Evolutionary conservation across 2,797 vertebrate genomes (phyloP).

Genomic region (Enoplosus armatus): DNA sequence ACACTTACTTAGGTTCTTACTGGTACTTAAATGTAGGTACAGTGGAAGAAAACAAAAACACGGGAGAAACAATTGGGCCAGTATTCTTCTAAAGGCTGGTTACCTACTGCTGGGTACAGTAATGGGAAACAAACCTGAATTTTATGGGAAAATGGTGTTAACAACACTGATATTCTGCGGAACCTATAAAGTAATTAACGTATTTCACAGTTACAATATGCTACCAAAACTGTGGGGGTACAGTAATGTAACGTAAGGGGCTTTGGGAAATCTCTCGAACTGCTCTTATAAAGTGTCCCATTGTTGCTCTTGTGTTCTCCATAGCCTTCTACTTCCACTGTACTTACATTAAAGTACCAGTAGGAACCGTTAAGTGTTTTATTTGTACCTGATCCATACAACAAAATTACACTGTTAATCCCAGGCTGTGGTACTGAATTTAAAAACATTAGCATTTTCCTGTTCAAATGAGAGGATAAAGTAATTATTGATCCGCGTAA

Average conservation of each 20-base stretch:
- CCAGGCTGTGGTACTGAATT: not conserved
- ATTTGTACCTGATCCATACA: not conserved
- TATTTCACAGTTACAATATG: no score
- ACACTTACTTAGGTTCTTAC: not conserved
- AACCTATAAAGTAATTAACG: no score
- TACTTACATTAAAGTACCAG: not conserved
- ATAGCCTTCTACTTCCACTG: not conserved
- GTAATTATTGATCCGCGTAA: not conserved
- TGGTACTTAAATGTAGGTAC: not conserved
- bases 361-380: not conserved
- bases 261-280: not conserved
- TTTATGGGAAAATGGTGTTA: no score
- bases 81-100: not conserved
- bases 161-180: no score
- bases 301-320: not conserved
- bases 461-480: no score
- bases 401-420: not conserved
- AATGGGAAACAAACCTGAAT: not conserved
- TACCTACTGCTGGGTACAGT: not conserved
- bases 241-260: no score
- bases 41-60: not conserved
- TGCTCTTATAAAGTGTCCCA: not conserved
- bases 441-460: no score
- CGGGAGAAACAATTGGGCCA: not conserved
- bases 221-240: no score